Base-by-base conservation (phyloP, 2,888 invertebrate genomes). In the Carpatolechia fugitivella region DNA sequence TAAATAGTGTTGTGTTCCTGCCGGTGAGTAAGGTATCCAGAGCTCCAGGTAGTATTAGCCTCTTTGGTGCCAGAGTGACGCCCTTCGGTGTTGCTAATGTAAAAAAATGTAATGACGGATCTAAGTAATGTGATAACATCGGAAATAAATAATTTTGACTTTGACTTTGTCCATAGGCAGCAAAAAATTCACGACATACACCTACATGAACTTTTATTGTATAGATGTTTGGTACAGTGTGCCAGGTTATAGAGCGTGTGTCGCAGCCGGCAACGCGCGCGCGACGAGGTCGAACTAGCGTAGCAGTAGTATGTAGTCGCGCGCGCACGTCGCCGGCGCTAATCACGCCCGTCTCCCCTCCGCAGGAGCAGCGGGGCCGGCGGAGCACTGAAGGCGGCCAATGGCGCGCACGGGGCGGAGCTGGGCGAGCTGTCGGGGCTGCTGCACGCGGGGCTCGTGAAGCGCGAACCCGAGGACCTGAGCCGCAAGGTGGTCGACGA, bases 381-480 rank as follows among this genome's bases (percentile, higher is more conserved):
- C 86, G 84, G 78, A 59, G 70, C 86, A 61, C 90, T 93, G 83
- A 93, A 93, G 85, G 91, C 92, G 78, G 89, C 93, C 92, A 93
- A 93, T 92, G 93, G 93, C 82, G 91, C 92, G 84, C 89, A 87
- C 92, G 92, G 82, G 92, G 92, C 90, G 93, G 93, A 92, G 92
- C 92, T 92, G 91, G 92, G 82, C 83, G 91, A 91, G 77, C 91
- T 89, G 78, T 90, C 89, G 80, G 90, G 90, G 68, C 91, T 93
- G 85, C 91, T 93, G 66, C 92, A 92, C 85, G 91, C 93, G 80
- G 93, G 92, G 77, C 92, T 93, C 79, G 94, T 95, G 82, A 95
- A 95, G 90, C 92, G 95, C 80, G 95, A 95, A 86, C 95, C 95
- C 73, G 95, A 95, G 90, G 95, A 95, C 83, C 91, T 95, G 68